Evolutionary conservation across 2,888 invertebrate genomes (phyloP).

Genomic region (Nemotelus pantherinus): DNA sequence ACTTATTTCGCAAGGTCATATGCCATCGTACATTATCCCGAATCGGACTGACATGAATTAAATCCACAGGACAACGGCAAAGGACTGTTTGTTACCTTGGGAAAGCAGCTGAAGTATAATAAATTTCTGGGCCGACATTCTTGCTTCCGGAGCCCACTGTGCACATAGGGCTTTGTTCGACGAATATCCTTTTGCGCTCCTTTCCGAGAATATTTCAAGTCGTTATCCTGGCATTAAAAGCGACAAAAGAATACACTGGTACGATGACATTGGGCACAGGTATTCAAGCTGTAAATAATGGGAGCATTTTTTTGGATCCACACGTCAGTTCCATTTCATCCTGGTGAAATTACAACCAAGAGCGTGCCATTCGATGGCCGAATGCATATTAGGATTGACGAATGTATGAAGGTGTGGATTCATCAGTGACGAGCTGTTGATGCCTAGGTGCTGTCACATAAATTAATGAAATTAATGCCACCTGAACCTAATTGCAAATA

Average conservation of each 20-base stretch:
- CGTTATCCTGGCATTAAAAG: conserved; percentile 22
- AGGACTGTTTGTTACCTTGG: neutral
- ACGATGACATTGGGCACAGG: conserved; percentile 13
- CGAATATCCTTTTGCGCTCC: neutral
- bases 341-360: conserved; percentile 12
- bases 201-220: conserved; percentile 11
- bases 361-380: no score
- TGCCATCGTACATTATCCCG: conserved; percentile 1
- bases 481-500: no score
- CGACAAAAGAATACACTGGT: conserved; percentile 23
- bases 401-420: no score
- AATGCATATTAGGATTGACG: no score
- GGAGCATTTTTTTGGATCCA: conserved; percentile 28
- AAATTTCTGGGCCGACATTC: conserved; percentile 9
- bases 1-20: conserved; percentile 2
- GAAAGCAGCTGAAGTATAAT: neutral
- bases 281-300: conserved; percentile 35
- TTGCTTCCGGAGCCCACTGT: neutral
- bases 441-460: no score
- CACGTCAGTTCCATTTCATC: conserved; percentile 19
- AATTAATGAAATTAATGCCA: no score
- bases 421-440: no score
- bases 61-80: conserved; percentile 1
- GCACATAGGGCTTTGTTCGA: no score
- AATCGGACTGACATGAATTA: conserved; percentile 6